Evolutionary conservation across 2,888 invertebrate species (phyloP).

Genomic region (Scaptodrosophila latifasciaeformis): DNA sequence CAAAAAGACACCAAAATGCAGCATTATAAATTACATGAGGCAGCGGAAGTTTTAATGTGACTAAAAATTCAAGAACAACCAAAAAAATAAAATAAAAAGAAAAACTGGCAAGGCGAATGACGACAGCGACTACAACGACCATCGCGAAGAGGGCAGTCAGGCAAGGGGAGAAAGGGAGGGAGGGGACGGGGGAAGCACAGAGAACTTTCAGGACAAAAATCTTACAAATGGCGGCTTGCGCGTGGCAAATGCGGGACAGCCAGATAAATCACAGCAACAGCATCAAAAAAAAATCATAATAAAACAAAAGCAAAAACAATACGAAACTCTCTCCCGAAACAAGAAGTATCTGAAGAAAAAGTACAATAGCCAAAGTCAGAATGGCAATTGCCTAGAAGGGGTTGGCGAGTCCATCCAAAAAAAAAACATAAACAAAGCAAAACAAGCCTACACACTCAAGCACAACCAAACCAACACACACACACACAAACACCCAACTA

Average conservation of each 20-base stretch:
- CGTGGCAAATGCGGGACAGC: slow-evolving; percentile 17
- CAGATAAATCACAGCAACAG: slow-evolving; percentile 54
- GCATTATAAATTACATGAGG: slow-evolving; percentile 63
- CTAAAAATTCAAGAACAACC: slow-evolving; percentile 55
- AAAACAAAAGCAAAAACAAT: slow-evolving; percentile 32
- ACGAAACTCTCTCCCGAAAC: slow-evolving; percentile 21
- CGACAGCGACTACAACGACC: slow-evolving; percentile 40
- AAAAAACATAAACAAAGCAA: slow-evolving; percentile 44
- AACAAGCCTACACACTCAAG: slow-evolving; percentile 27
- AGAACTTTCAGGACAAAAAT: slow-evolving; percentile 58
- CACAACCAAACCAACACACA: slow-evolving; percentile 13
- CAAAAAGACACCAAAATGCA: slow-evolving; percentile 46
- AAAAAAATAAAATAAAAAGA: no score
- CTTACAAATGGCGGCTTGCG: slow-evolving; percentile 60
- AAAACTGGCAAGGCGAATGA: slow-evolving; percentile 43
- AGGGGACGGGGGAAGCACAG: slow-evolving; percentile 20
- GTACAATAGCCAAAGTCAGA: slow-evolving; percentile 31
- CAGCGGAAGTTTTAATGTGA: slow-evolving; percentile 67
- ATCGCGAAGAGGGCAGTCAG: not conserved
- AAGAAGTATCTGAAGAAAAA: no score
- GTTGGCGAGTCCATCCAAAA: slow-evolving; percentile 39
- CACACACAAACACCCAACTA: not conserved
- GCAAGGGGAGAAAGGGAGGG: not conserved
- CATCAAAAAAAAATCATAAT: slow-evolving; percentile 20
- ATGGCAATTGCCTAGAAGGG: slow-evolving; percentile 36